phyloP scores from a whole-genome alignment of 1,140 invertebrate genomes.

The Arctopsyche grandis region DNA sequence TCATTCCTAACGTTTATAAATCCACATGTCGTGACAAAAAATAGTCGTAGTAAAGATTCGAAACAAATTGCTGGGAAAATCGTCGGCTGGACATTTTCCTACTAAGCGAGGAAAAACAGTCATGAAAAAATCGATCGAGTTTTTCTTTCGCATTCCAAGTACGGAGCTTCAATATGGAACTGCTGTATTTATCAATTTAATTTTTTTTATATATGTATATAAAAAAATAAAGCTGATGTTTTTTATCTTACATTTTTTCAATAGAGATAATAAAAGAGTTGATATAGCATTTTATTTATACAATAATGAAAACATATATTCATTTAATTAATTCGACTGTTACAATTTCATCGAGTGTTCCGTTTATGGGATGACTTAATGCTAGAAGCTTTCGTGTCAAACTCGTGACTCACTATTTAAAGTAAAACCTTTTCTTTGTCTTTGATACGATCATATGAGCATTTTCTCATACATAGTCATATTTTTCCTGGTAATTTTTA shows the following conservation, averaged over 20 bases:
- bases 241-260: background rate
- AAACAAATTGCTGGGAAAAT: constrained; percentile 2
- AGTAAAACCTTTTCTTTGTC: constrained; percentile 33
- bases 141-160: constrained; percentile 33
- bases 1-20: background rate
- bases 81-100: constrained; percentile 6
- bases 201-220: too few relatives aligned
- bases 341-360: constrained; percentile 13
- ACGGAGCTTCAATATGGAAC: background rate
- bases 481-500: constrained; percentile 4
- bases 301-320: background rate
- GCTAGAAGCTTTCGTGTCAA: constrained; percentile 10
- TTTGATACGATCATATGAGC: background rate
- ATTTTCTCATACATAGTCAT: background rate
- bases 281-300: background rate
- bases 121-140: constrained; percentile 35
- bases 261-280: background rate
- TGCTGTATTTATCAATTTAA: background rate
- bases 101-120: background rate
- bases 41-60: background rate
- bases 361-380: constrained; percentile 26
- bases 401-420: constrained; percentile 10
- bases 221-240: background rate
- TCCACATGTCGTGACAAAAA: constrained; percentile 8
- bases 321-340: background rate